A percentile compares a stretch with the other conserved stretches of the same genome.
These are phyloP conservation scores for Colletes latitarsis DNA, from an alignment of 1,140 invertebrate species.

Conservation along the genomic window DNA sequence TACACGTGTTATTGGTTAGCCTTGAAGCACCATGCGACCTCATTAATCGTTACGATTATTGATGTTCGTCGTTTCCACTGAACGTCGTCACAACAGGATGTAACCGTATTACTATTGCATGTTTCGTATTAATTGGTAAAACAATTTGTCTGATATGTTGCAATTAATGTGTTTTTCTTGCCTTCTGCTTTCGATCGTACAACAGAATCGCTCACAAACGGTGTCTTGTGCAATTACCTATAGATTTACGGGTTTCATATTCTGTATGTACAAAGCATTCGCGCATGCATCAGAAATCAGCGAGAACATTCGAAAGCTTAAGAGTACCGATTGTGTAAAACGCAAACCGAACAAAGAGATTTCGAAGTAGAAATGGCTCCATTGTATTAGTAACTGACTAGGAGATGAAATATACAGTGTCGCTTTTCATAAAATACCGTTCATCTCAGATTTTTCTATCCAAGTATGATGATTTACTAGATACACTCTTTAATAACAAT, in stretches of 20 bases:
- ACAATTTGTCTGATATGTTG: not conserved
- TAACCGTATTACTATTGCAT: not conserved
- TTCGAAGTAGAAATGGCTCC: not conserved
- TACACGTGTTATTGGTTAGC: conserved; percentile 20
- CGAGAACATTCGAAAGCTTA: not conserved
- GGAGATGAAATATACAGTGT: not conserved
- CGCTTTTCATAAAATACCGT: conserved; percentile 11
- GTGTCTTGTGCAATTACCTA: no score
- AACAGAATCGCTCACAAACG: not conserved
- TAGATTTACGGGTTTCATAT: no score
- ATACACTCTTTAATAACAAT: no score
- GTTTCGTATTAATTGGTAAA: not conserved
- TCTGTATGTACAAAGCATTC: no score
- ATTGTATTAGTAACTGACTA: not conserved
- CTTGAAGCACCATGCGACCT: conserved; percentile 29
- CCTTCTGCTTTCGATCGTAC: not conserved
- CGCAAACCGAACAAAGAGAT: not conserved
- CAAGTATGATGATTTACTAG: no score
- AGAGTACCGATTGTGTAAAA: not conserved
- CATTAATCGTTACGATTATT: conserved; percentile 10
- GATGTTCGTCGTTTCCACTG: conserved; percentile 1
- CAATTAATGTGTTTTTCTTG: not conserved
- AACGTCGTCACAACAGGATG: not conserved
- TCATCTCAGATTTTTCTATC: no score
- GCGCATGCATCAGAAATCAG: no score